Evolutionary conservation across 2,797 vertebrate genomes (phyloP).

Genomic region (Pitangus sulphuratus): DNA sequence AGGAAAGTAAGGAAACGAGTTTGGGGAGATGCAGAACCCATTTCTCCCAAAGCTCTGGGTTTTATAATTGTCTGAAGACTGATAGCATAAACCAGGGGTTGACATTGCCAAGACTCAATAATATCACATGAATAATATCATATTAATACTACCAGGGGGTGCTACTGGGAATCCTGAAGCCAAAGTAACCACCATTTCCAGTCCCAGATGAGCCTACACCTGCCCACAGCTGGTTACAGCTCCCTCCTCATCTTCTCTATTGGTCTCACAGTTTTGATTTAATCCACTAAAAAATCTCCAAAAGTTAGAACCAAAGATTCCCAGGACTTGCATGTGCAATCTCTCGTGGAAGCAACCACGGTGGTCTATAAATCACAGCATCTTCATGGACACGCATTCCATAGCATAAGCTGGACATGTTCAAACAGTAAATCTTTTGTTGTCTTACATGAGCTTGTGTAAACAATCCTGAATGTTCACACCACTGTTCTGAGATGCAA

Average conservation of each 20-base stretch:
- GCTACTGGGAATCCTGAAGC: not conserved
- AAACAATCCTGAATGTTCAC: not conserved
- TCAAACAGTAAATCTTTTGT: not conserved
- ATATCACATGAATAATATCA: not conserved
- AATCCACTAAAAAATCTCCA: not conserved
- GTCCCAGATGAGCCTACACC: not conserved
- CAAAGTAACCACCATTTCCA: not conserved
- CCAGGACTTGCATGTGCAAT: not conserved
- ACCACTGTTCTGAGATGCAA: not conserved
- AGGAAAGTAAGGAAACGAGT: not conserved
- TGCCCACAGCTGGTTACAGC: not conserved
- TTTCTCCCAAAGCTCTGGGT: not conserved
- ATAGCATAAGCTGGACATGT: not conserved
- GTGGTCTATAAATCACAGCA: not conserved
- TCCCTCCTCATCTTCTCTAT: not conserved
- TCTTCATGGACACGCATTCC: not conserved
- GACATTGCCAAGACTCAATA: not conserved
- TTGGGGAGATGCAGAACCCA: not conserved
- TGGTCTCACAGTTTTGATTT: not conserved
- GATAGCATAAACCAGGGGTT: no score
- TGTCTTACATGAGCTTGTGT: not conserved
- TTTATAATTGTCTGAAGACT: not conserved
- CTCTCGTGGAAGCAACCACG: not conserved
- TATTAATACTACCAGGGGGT: not conserved
- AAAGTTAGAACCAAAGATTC: not conserved